A percentile compares a stretch with the other conserved stretches of the same genome.
Evolutionary conservation across 2,113 vertebrate genomes (phyloP).

Genomic region (Glaucidium brasilianum): DNA sequence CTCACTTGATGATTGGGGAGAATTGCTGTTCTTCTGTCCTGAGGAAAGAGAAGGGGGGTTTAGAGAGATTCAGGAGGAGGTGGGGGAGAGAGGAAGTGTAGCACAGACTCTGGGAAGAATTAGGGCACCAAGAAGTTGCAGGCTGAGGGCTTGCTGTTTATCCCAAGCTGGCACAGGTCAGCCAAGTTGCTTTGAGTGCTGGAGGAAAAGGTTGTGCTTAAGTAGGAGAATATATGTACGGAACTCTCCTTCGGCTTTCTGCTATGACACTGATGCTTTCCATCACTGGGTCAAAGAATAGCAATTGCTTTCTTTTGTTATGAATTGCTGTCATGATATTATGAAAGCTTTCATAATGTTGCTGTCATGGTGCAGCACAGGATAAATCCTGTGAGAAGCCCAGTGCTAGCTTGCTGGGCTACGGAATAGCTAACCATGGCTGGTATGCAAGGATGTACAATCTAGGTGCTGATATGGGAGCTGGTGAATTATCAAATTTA

Average conservation of each 20-base stretch:
- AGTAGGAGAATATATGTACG: neutral
- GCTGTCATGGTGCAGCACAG: neutral
- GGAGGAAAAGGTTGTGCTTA: neutral
- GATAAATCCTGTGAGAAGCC: neutral
- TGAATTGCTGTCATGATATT: no score
- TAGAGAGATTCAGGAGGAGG: neutral
- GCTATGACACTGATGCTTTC: neutral
- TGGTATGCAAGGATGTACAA: neutral
- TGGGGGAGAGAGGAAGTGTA: no score
- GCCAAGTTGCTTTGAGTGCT: rapidly evolving
- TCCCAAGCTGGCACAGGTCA: neutral
- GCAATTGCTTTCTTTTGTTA: neutral
- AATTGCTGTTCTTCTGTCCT: neutral
- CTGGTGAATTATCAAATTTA: neutral
- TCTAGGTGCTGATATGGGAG: neutral
- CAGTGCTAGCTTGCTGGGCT: neutral
- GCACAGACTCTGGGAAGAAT: neutral
- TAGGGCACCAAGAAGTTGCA: neutral
- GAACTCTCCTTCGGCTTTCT: neutral
- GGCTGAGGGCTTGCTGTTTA: neutral
- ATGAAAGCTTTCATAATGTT: no score
- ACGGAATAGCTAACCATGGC: neutral
- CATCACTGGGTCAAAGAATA: neutral
- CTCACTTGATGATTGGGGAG: neutral
- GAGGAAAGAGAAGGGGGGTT: neutral